These are phyloP conservation scores for Drosophila phalerata DNA, from an alignment of 2,888 invertebrate species.

Conservation along the genomic window DNA sequence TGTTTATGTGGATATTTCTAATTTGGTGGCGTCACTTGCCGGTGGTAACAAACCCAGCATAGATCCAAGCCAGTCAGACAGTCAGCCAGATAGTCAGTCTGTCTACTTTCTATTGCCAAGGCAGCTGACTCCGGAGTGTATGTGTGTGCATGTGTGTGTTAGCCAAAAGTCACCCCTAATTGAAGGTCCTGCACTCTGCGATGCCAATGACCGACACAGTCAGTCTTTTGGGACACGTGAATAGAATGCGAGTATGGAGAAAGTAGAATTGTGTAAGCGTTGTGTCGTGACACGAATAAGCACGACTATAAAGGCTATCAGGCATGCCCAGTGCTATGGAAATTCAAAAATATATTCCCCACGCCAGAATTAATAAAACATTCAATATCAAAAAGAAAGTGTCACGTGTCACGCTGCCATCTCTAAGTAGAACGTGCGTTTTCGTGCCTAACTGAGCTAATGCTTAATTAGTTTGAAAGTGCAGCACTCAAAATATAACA, in stretches of 20 bases:
- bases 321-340: neutral
- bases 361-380: no score
- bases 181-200: slow-evolving; percentile 49
- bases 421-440: slow-evolving; percentile 29
- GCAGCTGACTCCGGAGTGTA: slow-evolving; percentile 33
- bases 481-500: slow-evolving; percentile 55
- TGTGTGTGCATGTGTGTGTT: slow-evolving; percentile 31
- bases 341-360: neutral
- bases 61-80: slow-evolving; percentile 57
- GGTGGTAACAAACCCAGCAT: slow-evolving; percentile 56
- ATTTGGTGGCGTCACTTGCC: slow-evolving; percentile 74
- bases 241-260: slow-evolving; percentile 38
- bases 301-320: neutral
- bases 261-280: slow-evolving; percentile 1
- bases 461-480: slow-evolving; percentile 59
- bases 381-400: neutral
- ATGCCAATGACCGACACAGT: slow-evolving; percentile 67
- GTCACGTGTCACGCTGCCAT: slow-evolving; percentile 14
- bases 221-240: slow-evolving; percentile 56
- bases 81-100: slow-evolving; percentile 40
- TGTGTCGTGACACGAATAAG: slow-evolving; percentile 17
- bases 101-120: slow-evolving; percentile 39
- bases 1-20: slow-evolving; percentile 57
- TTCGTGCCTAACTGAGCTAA: slow-evolving; percentile 57
- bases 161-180: slow-evolving; percentile 68